A percentile compares a stretch with the other conserved stretches of the same genome.
phyloP scores from a whole-genome alignment of 1,140 invertebrate species.

The Mycetomoellerius zeteki region DNA sequence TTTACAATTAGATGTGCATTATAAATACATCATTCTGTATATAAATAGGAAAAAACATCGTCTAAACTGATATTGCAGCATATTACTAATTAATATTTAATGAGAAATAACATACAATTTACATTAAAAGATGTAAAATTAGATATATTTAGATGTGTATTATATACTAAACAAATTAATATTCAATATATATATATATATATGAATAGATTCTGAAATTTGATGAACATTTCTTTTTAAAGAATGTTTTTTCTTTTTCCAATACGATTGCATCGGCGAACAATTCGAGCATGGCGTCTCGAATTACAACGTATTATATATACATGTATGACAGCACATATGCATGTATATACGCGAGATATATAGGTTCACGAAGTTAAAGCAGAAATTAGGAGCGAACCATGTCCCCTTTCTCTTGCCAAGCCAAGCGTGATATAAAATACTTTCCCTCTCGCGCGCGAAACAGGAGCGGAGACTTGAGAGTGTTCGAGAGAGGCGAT shows the following conservation, averaged over 20 bases:
- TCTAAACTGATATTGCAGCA: too few relatives aligned
- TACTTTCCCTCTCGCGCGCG: conserved; percentile 86
- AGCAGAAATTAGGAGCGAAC: conserved; percentile 87
- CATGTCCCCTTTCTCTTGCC: conserved; percentile 87
- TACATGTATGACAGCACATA: neutral
- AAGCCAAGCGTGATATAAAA: conserved; percentile 87
- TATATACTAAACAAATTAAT: neutral
- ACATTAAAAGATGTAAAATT: neutral
- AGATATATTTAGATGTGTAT: neutral
- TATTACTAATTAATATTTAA: too few relatives aligned
- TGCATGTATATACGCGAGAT: conserved; percentile 53
- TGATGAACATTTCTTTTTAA: neutral
- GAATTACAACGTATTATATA: conserved; percentile 72
- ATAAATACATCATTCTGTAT: too few relatives aligned
- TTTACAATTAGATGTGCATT: neutral
- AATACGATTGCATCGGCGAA: neutral
- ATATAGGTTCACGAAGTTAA: conserved; percentile 83
- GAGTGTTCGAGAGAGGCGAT: conserved; percentile 31
- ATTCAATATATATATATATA: neutral
- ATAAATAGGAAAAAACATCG: too few relatives aligned
- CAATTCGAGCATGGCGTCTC: conserved; percentile 62
- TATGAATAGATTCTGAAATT: neutral
- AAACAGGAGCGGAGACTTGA: conserved; percentile 62
- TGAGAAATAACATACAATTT: too few relatives aligned
- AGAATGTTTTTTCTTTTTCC: neutral